Evolutionary conservation across 2,797 vertebrate species (phyloP).

Genomic region (Phataginus tricuspis): DNA sequence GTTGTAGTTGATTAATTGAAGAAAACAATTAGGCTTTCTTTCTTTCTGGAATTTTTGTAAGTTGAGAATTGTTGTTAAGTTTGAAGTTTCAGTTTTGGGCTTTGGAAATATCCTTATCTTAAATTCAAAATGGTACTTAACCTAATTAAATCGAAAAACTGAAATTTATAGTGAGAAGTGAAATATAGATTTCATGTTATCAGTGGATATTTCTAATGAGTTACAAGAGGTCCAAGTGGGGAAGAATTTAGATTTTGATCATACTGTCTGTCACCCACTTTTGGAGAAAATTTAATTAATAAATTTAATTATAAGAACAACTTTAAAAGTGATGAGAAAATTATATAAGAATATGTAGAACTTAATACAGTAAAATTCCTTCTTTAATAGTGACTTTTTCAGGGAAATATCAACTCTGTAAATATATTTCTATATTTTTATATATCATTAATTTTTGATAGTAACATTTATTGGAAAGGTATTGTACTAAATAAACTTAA

Average conservation of each 20-base stretch:
- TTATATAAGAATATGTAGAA: not conserved
- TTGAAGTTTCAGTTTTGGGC: not conserved
- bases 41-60: constrained; percentile 23
- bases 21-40: not conserved
- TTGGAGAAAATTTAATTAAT: not conserved
- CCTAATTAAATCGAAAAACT: constrained; percentile 33
- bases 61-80: not conserved
- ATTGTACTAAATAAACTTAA: not conserved
- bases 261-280: not conserved
- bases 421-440: constrained; percentile 35
- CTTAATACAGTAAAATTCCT: not conserved
- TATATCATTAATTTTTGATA: constrained; percentile 6
- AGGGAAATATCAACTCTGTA: not conserved
- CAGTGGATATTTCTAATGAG: not conserved
- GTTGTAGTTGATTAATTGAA: not conserved
- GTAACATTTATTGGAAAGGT: not conserved
- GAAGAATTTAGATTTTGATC: constrained; percentile 31
- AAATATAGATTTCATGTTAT: not conserved
- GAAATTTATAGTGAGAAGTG: not conserved
- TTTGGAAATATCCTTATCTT: constrained; percentile 31
- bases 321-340: constrained; percentile 3
- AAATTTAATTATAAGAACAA: not conserved
- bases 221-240: not conserved
- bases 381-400: not conserved
- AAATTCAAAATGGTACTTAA: constrained; percentile 11